Conservation (phyloP, 1,140 invertebrate genomes). For the Nasonia longicornis region DNA sequence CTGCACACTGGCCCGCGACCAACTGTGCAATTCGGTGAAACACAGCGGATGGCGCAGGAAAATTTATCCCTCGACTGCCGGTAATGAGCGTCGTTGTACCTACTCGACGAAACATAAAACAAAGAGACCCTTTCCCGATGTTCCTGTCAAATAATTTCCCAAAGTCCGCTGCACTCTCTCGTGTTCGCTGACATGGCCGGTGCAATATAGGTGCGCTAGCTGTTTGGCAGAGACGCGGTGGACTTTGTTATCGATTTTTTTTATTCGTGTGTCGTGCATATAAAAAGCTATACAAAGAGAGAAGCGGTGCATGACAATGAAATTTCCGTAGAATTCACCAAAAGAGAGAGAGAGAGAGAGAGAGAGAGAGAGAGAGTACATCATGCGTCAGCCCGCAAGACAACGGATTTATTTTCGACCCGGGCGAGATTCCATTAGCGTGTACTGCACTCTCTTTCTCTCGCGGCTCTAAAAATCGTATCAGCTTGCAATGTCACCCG, state of each 20-base stretch:
- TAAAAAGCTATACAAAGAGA: too few relatives aligned
- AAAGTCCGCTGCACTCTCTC: background rate
- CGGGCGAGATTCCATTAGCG: constrained; percentile 9
- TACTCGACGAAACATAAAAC: constrained; percentile 6
- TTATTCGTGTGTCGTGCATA: too few relatives aligned
- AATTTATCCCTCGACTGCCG: constrained; percentile 8
- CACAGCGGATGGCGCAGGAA: background rate
- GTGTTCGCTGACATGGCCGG: background rate
- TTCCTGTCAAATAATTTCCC: constrained; percentile 9
- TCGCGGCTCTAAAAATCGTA: constrained; percentile 29
- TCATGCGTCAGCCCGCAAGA: background rate
- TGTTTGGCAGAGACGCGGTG: too few relatives aligned
- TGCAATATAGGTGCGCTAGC: too few relatives aligned
- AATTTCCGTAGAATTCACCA: background rate
- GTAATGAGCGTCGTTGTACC: background rate
- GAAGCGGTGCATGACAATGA: background rate
- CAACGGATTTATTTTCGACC: constrained; percentile 40
- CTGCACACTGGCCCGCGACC: constrained; percentile 12
- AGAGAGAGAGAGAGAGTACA: too few relatives aligned
- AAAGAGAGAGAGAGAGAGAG: background rate
- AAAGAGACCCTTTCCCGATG: constrained; percentile 23
- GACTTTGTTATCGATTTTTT: too few relatives aligned
- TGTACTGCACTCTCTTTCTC: constrained; percentile 25
- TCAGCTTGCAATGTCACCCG: background rate
- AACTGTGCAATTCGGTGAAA: constrained; percentile 40